phyloP scores from a whole-genome alignment of 2,888 invertebrate genomes.

The Leucophora obtusa region DNA sequence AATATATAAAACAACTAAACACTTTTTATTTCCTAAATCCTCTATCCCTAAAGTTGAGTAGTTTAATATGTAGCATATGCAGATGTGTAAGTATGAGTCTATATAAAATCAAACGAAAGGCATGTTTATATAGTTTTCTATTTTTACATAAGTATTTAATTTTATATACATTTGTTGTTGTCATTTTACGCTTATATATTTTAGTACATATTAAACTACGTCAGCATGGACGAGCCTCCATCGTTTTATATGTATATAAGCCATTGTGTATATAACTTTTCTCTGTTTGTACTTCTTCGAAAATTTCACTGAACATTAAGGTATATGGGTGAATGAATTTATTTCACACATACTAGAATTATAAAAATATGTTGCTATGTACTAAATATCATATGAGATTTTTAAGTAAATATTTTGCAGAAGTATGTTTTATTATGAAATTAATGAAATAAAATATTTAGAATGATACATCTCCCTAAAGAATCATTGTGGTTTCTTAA shows the following conservation, averaged over 20 bases:
- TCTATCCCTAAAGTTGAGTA: conserved; percentile 9
- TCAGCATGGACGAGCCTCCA: conserved; percentile 67
- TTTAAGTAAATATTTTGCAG: too few relatives aligned
- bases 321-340: conserved; percentile 54
- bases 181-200: conserved; percentile 5
- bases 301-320: conserved; percentile 49
- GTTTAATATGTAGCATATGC: neutral
- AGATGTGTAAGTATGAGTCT: neutral
- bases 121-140: neutral
- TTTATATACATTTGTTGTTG: neutral
- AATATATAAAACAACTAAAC: neutral
- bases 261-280: too few relatives aligned
- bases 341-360: neutral
- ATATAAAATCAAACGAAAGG: conserved; percentile 3
- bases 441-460: too few relatives aligned
- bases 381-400: neutral
- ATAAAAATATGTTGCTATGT: neutral
- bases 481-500: too few relatives aligned
- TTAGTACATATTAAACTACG: conserved; percentile 48
- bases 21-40: conserved; percentile 15
- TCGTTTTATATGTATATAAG: too few relatives aligned
- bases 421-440: too few relatives aligned
- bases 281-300: conserved; percentile 11
- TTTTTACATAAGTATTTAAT: neutral
- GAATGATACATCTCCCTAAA: too few relatives aligned